Conservation (phyloP, 2,888 invertebrate genomes). For the Dryomyza anilis region DNA sequence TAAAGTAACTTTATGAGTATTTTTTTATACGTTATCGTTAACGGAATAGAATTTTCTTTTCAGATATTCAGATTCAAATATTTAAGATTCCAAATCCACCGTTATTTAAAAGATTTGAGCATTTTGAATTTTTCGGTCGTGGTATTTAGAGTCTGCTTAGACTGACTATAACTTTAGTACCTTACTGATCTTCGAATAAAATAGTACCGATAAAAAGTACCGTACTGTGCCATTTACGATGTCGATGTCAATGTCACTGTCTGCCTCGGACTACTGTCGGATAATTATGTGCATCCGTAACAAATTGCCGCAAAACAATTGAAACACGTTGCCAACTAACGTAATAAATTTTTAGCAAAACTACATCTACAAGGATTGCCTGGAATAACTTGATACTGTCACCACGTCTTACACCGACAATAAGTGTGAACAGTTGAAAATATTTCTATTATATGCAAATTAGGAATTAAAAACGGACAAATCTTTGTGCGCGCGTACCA, state of each 20-base stretch:
- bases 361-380: not conserved
- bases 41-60: no score
- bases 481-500: not conserved
- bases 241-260: constrained; percentile 4
- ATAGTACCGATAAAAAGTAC: no score
- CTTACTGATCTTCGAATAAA: no score
- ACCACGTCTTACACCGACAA: not conserved
- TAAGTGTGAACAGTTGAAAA: not conserved
- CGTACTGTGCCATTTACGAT: no score
- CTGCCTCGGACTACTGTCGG: not conserved
- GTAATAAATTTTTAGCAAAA: constrained; percentile 2
- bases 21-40: no score
- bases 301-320: constrained; percentile 10
- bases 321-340: constrained; percentile 1
- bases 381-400: not conserved
- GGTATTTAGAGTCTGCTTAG: no score
- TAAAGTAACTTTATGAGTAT: no score
- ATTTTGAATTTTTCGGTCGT: no score
- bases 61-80: no score
- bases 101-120: no score
- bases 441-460: not conserved
- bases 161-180: no score
- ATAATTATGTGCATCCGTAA: constrained; percentile 6
- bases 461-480: not conserved
- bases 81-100: no score